Evolutionary conservation across 2,888 invertebrate species (phyloP).

Genomic region (Pristionchus arcanus): DNA sequence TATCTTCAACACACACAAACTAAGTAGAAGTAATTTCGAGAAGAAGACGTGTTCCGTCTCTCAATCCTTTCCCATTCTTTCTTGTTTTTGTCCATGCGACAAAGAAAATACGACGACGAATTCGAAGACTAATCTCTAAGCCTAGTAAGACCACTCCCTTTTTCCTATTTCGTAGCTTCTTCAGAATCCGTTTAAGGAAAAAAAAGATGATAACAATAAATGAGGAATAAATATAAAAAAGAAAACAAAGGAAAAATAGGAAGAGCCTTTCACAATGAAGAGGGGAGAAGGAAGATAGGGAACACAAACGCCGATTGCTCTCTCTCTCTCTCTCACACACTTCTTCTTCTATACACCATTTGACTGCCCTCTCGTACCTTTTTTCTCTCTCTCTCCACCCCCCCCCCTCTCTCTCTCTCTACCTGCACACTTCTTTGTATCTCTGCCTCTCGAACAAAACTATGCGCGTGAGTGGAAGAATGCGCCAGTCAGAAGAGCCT

Average conservation of each 20-base stretch:
- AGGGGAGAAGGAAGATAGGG: conserved; percentile 36
- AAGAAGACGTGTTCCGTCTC: background rate
- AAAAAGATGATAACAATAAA: background rate
- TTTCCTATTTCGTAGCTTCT: background rate
- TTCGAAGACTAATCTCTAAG: background rate
- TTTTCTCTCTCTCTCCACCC: background rate
- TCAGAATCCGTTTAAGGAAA: conserved; percentile 40
- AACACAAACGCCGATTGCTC: conserved; percentile 21
- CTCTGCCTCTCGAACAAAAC: conserved; percentile 5
- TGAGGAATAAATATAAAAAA: background rate
- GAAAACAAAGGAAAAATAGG: background rate
- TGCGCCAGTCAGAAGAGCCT: background rate
- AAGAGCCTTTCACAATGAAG: background rate
- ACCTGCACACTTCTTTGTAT: conserved; percentile 8
- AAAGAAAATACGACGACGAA: background rate
- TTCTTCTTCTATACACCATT: background rate
- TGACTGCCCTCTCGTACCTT: conserved; percentile 19
- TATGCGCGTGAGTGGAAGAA: background rate
- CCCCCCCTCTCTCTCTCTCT: background rate
- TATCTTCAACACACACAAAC: too few relatives aligned
- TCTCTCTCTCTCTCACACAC: conserved; percentile 36
- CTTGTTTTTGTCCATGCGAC: background rate
- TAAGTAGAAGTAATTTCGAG: background rate
- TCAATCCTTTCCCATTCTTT: background rate
- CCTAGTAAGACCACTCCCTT: background rate